Percentiles rank a stretch among this genome's conserved stretches.
Evolutionary conservation across 2,888 invertebrate species (phyloP).

Genomic region (Synanthedon andrenaeformis): DNA sequence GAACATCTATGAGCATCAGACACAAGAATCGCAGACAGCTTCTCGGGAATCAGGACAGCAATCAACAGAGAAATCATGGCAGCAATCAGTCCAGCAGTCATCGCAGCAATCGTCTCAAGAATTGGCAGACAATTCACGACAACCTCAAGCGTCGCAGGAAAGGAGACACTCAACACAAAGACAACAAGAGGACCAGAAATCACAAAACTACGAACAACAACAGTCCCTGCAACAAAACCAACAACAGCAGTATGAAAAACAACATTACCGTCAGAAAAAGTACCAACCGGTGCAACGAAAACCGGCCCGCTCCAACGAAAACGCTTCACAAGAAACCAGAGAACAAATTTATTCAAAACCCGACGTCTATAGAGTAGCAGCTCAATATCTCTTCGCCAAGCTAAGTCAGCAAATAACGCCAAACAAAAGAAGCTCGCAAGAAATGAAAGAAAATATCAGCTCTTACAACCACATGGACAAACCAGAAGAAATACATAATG

Average conservation of each 20-base stretch:
- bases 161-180: background rate
- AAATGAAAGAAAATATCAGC: background rate
- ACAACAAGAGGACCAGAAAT: background rate
- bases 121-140: no score
- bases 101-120: no score
- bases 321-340: background rate
- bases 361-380: background rate
- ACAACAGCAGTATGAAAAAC: slow-evolving; percentile 1
- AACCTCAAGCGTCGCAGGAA: background rate
- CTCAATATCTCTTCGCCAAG: background rate
- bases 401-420: background rate
- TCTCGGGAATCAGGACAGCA: background rate
- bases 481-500: background rate
- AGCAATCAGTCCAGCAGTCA: background rate
- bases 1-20: background rate
- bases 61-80: background rate
- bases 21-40: slow-evolving; percentile 1
- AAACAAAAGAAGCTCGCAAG: background rate
- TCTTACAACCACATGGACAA: background rate
- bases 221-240: background rate
- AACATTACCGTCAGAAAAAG: background rate
- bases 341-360: background rate
- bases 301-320: background rate
- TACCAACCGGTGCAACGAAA: background rate
- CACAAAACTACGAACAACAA: background rate